Evolutionary conservation across 1,140 invertebrate species (phyloP).

Genomic region (Coenobita brevimanus): DNA sequence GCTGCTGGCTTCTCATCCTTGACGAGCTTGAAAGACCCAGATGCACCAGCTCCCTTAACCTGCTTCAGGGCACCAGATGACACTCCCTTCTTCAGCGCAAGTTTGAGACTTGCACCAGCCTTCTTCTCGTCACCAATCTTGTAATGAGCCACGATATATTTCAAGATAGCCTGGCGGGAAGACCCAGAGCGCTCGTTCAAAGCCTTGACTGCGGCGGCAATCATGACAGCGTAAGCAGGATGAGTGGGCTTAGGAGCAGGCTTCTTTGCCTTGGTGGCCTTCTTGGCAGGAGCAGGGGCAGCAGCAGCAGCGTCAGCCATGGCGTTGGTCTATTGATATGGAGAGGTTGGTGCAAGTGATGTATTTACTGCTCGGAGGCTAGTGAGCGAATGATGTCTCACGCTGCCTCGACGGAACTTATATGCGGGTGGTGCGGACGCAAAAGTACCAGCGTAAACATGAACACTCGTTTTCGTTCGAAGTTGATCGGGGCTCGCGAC

Average conservation of each 20-base stretch:
- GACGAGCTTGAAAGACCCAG: constrained; percentile 52
- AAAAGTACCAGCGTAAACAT: constrained; percentile 56
- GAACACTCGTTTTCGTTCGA: constrained; percentile 58
- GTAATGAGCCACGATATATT: constrained; percentile 52
- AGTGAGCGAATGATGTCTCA: not conserved
- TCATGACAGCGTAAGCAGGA: constrained; percentile 44
- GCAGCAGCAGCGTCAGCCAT: constrained; percentile 52
- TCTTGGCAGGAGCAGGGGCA: constrained; percentile 44
- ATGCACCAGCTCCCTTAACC: constrained; percentile 54
- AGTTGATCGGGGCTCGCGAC: constrained; percentile 38
- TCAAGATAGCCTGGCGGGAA: constrained; percentile 53
- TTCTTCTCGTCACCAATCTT: constrained; percentile 55
- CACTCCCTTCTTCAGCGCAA: constrained; percentile 47
- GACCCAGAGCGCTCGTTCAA: constrained; percentile 43
- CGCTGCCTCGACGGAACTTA: not conserved
- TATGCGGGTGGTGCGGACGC: constrained; percentile 34
- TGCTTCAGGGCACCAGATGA: constrained; percentile 37
- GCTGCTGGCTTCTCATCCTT: no score
- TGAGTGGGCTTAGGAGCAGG: constrained; percentile 39
- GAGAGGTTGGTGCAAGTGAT: not conserved
- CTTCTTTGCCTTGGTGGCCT: constrained; percentile 38
- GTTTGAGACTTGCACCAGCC: constrained; percentile 42
- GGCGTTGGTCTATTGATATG: not conserved
- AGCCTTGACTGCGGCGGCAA: constrained; percentile 35
- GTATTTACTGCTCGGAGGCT: not conserved